Evolutionary conservation across 2,113 vertebrate species (phyloP).

Genomic region (Anser brachyrhynchus): DNA sequence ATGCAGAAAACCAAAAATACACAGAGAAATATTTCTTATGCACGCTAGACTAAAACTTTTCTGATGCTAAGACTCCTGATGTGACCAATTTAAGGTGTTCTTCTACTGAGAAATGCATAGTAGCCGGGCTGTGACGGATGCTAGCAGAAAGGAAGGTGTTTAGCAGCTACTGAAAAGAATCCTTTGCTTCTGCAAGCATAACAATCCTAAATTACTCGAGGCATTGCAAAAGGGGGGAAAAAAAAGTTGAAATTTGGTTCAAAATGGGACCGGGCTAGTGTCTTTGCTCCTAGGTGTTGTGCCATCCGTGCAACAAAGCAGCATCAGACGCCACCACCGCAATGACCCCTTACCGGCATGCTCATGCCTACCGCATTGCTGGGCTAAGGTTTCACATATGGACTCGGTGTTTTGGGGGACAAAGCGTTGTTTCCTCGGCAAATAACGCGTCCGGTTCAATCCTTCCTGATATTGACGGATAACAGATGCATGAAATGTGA

Average conservation of each 20-base stretch:
- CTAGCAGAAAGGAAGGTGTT: neutral
- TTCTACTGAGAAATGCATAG: neutral
- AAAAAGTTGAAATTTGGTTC: neutral
- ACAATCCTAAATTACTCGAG: neutral
- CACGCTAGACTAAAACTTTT: neutral
- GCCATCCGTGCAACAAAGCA: neutral
- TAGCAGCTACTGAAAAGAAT: neutral
- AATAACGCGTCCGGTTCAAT: neutral
- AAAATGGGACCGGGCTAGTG: neutral
- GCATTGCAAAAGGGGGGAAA: neutral
- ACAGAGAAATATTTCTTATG: neutral
- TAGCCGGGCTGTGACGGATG: neutral
- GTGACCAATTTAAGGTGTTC: neutral
- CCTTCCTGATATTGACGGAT: neutral
- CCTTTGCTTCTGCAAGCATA: neutral
- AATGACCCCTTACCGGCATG: neutral
- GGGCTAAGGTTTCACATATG: neutral
- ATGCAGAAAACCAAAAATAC: neutral
- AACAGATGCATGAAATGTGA: neutral
- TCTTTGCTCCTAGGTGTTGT: neutral
- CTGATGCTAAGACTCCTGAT: neutral
- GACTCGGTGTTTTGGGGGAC: neutral
- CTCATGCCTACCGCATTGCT: neutral
- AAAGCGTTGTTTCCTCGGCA: neutral
- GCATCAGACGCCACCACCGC: rapidly evolving